Base-by-base conservation (phyloP, 2,113 vertebrate genomes). In the Paraplagusia blochii region DNA sequence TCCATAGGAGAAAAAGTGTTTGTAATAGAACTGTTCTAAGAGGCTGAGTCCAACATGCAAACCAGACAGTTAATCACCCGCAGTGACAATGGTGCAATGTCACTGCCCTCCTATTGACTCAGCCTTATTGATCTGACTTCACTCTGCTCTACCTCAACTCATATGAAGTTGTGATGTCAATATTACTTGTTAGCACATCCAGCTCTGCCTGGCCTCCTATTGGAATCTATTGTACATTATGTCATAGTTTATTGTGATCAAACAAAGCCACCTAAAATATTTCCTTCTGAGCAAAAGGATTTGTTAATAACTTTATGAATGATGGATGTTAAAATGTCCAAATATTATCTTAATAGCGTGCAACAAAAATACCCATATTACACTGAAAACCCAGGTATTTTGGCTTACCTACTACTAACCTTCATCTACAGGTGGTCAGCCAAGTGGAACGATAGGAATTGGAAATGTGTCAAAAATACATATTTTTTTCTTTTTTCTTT, bases 1-100 rank as follows among this genome's bases (percentile, higher is more conserved):
- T 68, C 47, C 34, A 52, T 74, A 66, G 33, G 53, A 48, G 58
- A 73, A 65, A 69, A 65, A 62, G 57, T 53, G 38, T 52, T 58
- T 33, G 63, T 66, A 65, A 81, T 76, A 71, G 65, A 84, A 80
- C 72, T 38, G 39, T 77, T 77, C 65, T 73, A 63, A 63, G 54
- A 68, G 68, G 49, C 54, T 64, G 34, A 45, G 39, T 66, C 54
- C 40, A 57, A 58, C 77, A 69, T 72, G 69, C 74, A 70, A 79
- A 77, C 77, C 73, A 57, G 52, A 58, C 60, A 39, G 73, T 73
- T 73, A 77, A 73, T 82, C 72, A 68, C 38, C 49, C 53, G 54
- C 33, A 33, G 44, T 61, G 63, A 45, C 52, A 19, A 8, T 14
- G 18, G 38, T 49, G 33, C 7, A 50, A 39, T 58, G 63, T 58